A percentile compares a stretch with the other conserved stretches of the same genome.
Evolutionary conservation across 2,888 invertebrate genomes (phyloP).

Genomic region (Aleiodes leptofemur): DNA sequence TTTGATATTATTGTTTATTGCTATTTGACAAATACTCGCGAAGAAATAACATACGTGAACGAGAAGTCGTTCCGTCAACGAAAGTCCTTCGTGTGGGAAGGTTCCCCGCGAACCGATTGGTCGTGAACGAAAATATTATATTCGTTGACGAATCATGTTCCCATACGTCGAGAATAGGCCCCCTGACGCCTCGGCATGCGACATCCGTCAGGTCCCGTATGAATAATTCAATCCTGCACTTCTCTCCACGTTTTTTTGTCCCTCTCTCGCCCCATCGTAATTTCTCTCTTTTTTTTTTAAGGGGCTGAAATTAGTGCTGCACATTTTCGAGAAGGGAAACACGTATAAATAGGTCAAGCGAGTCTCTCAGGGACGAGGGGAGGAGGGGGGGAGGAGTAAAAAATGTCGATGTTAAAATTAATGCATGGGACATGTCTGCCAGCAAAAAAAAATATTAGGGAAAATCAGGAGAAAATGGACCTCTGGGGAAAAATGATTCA

Average conservation of each 20-base stretch:
- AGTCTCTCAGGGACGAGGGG: not conserved
- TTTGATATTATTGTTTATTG: too few species aligned
- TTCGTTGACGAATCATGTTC: too few species aligned
- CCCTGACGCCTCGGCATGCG: constrained; percentile 44
- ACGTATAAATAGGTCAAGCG: constrained; percentile 50
- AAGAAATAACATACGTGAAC: too few species aligned
- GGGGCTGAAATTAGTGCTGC: constrained; percentile 43
- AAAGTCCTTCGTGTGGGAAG: too few species aligned
- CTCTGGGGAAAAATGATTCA: too few species aligned
- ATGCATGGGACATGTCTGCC: constrained; percentile 17
- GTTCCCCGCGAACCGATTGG: too few species aligned
- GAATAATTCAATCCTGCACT: constrained; percentile 65
- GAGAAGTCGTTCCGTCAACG: too few species aligned
- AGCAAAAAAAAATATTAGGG: not conserved
- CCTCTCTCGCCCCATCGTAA: not conserved
- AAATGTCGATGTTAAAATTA: not conserved
- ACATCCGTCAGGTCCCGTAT: constrained; percentile 61
- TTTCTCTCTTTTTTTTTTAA: constrained; percentile 42
- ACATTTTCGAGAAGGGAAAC: constrained; percentile 46
- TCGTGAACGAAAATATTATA: too few species aligned
- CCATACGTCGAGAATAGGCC: too few species aligned
- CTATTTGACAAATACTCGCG: too few species aligned
- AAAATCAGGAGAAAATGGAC: not conserved
- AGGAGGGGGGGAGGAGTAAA: too few species aligned
- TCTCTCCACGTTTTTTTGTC: constrained; percentile 44